Percentiles rank a stretch among this genome's conserved stretches.
Conservation (phyloP, 2,888 invertebrate species). For the Pristionchus entomophagus region DNA sequence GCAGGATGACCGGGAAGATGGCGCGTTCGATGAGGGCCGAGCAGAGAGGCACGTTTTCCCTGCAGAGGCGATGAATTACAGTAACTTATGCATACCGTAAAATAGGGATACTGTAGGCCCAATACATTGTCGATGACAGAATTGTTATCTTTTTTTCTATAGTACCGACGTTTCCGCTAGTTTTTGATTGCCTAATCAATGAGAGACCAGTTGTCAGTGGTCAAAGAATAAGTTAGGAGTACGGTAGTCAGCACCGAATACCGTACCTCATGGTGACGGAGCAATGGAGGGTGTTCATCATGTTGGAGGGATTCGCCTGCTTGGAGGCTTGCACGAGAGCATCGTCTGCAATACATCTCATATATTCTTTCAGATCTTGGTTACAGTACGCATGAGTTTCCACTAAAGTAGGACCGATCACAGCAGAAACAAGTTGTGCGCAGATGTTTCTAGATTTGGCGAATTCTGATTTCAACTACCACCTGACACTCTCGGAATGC, state of each 20-base stretch:
- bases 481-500: no score
- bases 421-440: no score
- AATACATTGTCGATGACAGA: no score
- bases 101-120: no score
- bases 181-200: no score
- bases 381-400: background rate
- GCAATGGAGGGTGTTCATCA: conserved; percentile 67
- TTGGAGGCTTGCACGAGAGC: conserved; percentile 32
- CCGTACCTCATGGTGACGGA: conserved; percentile 54
- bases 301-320: conserved; percentile 40
- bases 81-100: background rate
- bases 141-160: no score
- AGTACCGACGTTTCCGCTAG: no score
- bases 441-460: no score
- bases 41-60: conserved; percentile 53
- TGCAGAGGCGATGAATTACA: background rate
- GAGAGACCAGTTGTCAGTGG: no score
- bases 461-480: no score
- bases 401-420: background rate
- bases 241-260: no score
- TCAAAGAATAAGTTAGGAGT: background rate
- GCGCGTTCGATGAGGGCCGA: conserved; percentile 56
- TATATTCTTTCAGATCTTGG: background rate
- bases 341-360: background rate
- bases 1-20: conserved; percentile 65